phyloP scores from a whole-genome alignment of 2,113 vertebrate species.

The Pteronura brasiliensis region DNA sequence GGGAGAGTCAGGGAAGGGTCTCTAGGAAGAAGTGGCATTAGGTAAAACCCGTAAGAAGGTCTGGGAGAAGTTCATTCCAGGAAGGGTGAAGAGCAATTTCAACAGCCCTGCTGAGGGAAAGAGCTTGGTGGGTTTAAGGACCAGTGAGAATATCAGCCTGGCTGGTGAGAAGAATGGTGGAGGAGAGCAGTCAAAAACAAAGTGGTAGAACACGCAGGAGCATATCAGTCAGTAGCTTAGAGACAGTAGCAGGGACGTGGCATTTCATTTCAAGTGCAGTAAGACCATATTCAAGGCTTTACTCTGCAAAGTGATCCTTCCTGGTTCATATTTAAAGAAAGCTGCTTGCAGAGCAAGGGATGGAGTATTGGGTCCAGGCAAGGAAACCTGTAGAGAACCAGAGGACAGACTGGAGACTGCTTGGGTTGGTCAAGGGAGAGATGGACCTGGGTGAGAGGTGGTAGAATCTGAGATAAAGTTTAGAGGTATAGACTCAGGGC shows the following conservation, averaged over 20 bases:
- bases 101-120: not conserved
- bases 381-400: not conserved
- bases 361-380: fast-evolving
- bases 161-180: fast-evolving
- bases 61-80: not conserved
- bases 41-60: not conserved
- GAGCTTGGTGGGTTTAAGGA: not conserved
- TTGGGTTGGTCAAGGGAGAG: not conserved
- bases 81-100: not conserved
- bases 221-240: not conserved
- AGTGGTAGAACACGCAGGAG: not conserved
- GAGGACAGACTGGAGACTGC: not conserved
- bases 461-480: not conserved
- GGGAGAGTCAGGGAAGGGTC: not conserved
- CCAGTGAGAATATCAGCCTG: fast-evolving
- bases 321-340: not conserved
- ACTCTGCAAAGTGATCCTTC: not conserved
- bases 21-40: not conserved
- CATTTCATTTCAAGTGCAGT: not conserved
- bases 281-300: not conserved
- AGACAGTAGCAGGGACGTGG: not conserved
- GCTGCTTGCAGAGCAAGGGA: not conserved
- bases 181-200: fast-evolving
- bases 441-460: not conserved
- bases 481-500: not conserved